Base-by-base conservation (phyloP, 2,113 vertebrate species). In the cattle (Bos taurus) region DNA sequence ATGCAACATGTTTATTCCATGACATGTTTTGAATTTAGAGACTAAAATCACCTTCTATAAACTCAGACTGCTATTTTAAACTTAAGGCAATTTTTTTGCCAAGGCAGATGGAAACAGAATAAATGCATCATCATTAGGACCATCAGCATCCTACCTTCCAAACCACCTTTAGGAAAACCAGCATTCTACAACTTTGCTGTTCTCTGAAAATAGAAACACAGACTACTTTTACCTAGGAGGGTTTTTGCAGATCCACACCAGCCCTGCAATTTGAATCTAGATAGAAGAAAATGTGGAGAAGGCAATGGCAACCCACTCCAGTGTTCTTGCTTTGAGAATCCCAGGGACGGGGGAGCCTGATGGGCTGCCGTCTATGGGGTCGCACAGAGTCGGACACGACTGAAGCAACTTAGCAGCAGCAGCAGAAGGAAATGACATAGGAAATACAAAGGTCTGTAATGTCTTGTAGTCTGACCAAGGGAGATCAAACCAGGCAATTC, bases 21-120 rank as follows among this genome's bases (percentile, higher is more conserved):
- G 87, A 86, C 50, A 12, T 90, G 91, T 71, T 98, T 97, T 97
- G 56, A 92, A 90, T 91, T 97, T 97, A 91, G 60, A 96, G 77
- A 96, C 46, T 78, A 77, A 93, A 95, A 88, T 90, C 62, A 74
- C 60, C 43, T 92, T 80, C 74, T 87, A n/a, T 87, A 87, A 71
- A 95, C 48, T 86, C 87, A 84, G 71, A 54, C 30, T 85, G n/a
- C 67, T 95, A 78, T 94, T 98, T 92, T 94, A 96, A 89, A 91
- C 94, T 84, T 95, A 57, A 97, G 25, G 48, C 23, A 56, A 48
- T 85, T 92, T 48, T 96, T 96, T 90, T 94, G 36, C n/a, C 83
- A 93, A 90, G 54, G 36, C 46, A 60, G 90, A 91, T 52, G 94
- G 46, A 88, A 84, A 91, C 81, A 95, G 74, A 96, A 57, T 84